A percentile compares a stretch with the other conserved stretches of the same genome.
phyloP scores from a whole-genome alignment of 2,888 invertebrate species.

The Ophraella communa region DNA sequence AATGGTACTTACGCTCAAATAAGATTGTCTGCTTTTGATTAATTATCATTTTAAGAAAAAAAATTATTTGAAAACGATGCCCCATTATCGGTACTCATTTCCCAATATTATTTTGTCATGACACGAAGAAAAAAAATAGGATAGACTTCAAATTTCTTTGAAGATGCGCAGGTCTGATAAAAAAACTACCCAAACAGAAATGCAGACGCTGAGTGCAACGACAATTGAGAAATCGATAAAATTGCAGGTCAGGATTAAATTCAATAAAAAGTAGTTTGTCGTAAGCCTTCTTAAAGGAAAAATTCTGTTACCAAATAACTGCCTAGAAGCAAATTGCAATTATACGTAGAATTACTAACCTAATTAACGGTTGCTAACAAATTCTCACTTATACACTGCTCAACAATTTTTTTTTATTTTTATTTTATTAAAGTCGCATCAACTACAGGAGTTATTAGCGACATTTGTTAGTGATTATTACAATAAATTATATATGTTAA shows the following conservation, averaged over 20 bases:
- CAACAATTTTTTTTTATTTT: too few relatives aligned
- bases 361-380: too few relatives aligned
- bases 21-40: neutral
- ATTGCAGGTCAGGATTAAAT: conserved; percentile 51
- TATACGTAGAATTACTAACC: too few relatives aligned
- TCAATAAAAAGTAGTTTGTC: conserved; percentile 9
- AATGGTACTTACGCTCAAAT: too few relatives aligned
- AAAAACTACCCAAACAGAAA: conserved; percentile 45
- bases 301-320: too few relatives aligned
- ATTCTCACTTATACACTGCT: too few relatives aligned
- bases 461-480: too few relatives aligned
- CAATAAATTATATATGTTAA: too few relatives aligned
- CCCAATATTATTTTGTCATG: neutral
- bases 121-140: conserved; percentile 6
- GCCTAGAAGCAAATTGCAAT: too few relatives aligned
- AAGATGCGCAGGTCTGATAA: conserved; percentile 39
- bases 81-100: neutral
- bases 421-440: too few relatives aligned
- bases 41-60: too few relatives aligned
- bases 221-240: conserved; percentile 51
- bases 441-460: too few relatives aligned
- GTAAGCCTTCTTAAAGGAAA: neutral
- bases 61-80: neutral
- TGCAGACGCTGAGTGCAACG: conserved; percentile 47
- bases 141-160: conserved; percentile 26